phyloP scores from a whole-genome alignment of 2,797 vertebrate genomes.

The Lophius americanus region DNA sequence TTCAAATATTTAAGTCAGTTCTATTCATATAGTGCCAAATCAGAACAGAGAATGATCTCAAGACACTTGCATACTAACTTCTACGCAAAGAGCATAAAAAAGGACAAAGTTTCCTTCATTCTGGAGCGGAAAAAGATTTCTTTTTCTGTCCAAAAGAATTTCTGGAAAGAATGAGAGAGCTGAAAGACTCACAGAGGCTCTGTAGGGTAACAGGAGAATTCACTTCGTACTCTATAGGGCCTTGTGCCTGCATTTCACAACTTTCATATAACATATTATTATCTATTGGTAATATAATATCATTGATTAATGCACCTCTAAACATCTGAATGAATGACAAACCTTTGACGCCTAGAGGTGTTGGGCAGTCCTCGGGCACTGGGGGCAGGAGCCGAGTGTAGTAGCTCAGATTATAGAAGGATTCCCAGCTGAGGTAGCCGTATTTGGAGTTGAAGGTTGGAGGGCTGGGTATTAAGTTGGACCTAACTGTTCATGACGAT shows the following conservation, averaged over 20 bases:
- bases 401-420: constrained; percentile 91
- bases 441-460: constrained; percentile 93
- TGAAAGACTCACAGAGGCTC: not conserved
- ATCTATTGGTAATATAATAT: not conserved
- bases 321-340: constrained; percentile 1
- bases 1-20: too few species aligned
- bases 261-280: not conserved
- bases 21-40: too few species aligned
- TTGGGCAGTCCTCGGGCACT: constrained; percentile 90
- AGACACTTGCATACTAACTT: too few species aligned
- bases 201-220: not conserved
- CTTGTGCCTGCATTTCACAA: not conserved
- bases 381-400: constrained; percentile 93
- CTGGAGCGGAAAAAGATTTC: too few species aligned
- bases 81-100: too few species aligned
- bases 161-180: not conserved
- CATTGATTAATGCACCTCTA: not conserved
- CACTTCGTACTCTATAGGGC: not conserved
- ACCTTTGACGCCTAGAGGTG: constrained; percentile 93
- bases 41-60: too few species aligned
- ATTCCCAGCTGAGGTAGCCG: constrained; percentile 93
- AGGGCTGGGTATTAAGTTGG: constrained; percentile 92
- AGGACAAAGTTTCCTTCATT: too few species aligned
- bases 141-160: not conserved
- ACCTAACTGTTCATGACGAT: constrained; percentile 82